Conservation (phyloP, 2,888 invertebrate species). For the Ormyrus labotus region DNA sequence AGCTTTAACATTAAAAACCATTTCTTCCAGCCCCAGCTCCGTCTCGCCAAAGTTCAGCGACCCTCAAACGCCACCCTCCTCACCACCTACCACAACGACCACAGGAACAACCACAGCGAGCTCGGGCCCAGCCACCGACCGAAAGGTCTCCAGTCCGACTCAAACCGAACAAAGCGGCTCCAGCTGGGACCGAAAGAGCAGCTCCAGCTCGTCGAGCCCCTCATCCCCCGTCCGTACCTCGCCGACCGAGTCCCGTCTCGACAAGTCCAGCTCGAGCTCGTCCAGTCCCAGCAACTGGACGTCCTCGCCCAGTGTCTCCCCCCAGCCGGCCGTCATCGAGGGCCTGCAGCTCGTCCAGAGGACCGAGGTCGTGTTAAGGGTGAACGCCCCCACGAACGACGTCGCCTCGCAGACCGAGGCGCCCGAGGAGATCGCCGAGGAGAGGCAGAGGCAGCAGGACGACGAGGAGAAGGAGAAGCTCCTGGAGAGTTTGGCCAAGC, state of each 20-base stretch:
- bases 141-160: constrained; percentile 72
- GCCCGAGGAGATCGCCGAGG: constrained; percentile 67
- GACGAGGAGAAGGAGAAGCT: constrained; percentile 43
- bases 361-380: constrained; percentile 81
- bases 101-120: background rate
- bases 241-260: constrained; percentile 55
- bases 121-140: constrained; percentile 23
- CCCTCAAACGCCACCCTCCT: background rate
- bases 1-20: background rate
- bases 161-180: constrained; percentile 69
- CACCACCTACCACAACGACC: background rate
- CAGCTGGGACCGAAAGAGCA: constrained; percentile 59
- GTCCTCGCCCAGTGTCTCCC: constrained; percentile 71
- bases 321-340: constrained; percentile 74
- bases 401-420: constrained; percentile 79
- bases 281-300: constrained; percentile 57
- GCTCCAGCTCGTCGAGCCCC: constrained; percentile 45
- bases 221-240: constrained; percentile 62
- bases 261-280: constrained; percentile 62
- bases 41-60: constrained; percentile 44
- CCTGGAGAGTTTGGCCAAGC: constrained; percentile 72
- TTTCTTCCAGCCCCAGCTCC: constrained; percentile 29
- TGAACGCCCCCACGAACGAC: constrained; percentile 81
- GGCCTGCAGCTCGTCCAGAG: constrained; percentile 80
- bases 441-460: constrained; percentile 64